These are phyloP conservation scores for Nannospalax galili DNA, from an alignment of 2,113 vertebrate species.

Conservation along the genomic window DNA sequence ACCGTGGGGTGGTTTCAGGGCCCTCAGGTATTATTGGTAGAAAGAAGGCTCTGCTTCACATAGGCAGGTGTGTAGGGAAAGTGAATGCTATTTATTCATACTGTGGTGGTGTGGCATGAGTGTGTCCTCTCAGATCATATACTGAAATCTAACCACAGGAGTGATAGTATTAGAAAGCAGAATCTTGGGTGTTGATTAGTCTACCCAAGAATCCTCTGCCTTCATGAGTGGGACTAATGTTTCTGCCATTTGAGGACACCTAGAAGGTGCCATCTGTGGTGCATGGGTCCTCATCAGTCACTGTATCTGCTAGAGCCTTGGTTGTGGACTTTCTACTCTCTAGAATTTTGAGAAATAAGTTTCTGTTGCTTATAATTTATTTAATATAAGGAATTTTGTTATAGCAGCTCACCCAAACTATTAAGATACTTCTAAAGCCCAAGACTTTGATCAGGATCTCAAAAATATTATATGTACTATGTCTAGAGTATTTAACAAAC, in stretches of 20 bases:
- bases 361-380: background rate
- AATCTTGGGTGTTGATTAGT: background rate
- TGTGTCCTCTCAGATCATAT: background rate
- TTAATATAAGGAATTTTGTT: background rate
- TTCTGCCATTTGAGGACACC: background rate
- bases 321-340: background rate
- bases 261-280: background rate
- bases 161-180: background rate
- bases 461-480: background rate
- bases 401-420: background rate
- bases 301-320: background rate
- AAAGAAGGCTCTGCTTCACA: background rate
- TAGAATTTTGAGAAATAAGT: background rate
- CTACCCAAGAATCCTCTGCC: background rate
- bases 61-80: background rate
- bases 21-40: background rate
- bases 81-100: background rate
- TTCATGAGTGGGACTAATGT: background rate
- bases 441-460: slow-evolving; percentile 29
- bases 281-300: background rate
- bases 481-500: slow-evolving; percentile 4
- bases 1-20: background rate
- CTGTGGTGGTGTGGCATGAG: background rate
- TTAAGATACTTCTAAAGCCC: background rate
- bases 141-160: background rate